These are phyloP conservation scores for Elachura formosa DNA, from an alignment of 2,113 vertebrate genomes.

Conservation along the genomic window DNA sequence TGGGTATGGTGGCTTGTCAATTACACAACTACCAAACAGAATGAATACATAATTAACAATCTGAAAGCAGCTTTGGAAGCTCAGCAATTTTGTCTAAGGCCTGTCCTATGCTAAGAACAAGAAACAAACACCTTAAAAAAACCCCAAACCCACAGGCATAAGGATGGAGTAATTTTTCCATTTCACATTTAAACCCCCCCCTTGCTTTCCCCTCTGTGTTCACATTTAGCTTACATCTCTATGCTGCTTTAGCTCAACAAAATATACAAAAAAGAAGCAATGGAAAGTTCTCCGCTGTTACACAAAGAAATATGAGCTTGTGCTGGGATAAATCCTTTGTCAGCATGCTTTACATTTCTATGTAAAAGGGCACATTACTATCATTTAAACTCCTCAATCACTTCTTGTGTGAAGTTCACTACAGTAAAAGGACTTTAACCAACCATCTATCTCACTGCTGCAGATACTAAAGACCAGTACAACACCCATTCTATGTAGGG, in stretches of 20 bases:
- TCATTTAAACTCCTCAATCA: background rate
- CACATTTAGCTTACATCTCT: background rate
- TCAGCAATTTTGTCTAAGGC: background rate
- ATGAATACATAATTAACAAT: background rate
- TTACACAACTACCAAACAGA: background rate
- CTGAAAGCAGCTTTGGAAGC: background rate
- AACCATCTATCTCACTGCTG: background rate
- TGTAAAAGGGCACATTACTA: background rate
- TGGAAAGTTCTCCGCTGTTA: background rate
- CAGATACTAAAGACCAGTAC: background rate
- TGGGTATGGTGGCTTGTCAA: background rate
- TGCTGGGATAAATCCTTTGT: background rate
- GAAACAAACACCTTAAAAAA: background rate
- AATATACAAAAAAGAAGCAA: background rate
- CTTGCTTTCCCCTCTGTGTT: background rate
- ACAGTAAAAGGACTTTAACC: background rate
- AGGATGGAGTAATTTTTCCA: background rate
- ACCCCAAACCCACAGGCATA: background rate
- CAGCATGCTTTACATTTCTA: background rate
- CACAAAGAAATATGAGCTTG: background rate
- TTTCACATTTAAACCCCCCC: background rate
- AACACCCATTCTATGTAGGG: background rate
- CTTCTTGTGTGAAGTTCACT: background rate
- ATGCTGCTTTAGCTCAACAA: background rate
- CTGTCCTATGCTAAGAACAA: background rate